Evolutionary conservation across 2,113 vertebrate genomes (phyloP).

Genomic region (Corynorhinus townsendii): DNA sequence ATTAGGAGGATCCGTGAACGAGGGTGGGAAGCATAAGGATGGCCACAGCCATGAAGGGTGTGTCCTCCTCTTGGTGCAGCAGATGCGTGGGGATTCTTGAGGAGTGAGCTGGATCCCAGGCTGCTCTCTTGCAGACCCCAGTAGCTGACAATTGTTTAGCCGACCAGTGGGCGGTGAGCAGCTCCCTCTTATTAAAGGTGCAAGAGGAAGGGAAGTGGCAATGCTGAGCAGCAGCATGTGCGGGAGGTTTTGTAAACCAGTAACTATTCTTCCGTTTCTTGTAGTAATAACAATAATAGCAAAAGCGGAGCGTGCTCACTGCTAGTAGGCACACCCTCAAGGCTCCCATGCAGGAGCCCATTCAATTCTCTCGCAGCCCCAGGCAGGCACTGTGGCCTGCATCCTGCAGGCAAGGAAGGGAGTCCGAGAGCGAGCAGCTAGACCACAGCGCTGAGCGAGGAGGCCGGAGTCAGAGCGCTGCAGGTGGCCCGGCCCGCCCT

Average conservation of each 20-base stretch:
- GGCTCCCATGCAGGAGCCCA: neutral
- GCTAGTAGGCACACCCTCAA: neutral
- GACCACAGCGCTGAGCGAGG: no score
- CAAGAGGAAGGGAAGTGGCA: neutral
- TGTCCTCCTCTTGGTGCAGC: neutral
- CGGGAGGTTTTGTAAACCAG: neutral
- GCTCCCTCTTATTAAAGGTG: neutral
- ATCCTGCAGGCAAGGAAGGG: neutral
- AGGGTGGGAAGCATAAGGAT: neutral
- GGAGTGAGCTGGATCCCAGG: neutral
- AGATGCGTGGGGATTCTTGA: rapidly evolving
- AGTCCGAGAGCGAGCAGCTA: no score
- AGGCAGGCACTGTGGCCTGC: neutral
- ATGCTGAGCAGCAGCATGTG: neutral
- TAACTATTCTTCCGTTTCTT: neutral
- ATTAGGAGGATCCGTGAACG: neutral
- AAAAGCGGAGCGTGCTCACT: neutral
- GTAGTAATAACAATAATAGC: neutral
- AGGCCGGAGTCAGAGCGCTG: no score
- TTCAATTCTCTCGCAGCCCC: neutral
- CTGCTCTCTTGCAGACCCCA: no score
- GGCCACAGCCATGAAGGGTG: neutral
- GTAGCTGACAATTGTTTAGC: neutral
- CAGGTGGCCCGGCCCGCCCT: neutral
- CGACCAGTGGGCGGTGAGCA: no score